Evolutionary conservation across 2,888 invertebrate species (phyloP).

Genomic region (Sarcophaga caerulescens): DNA sequence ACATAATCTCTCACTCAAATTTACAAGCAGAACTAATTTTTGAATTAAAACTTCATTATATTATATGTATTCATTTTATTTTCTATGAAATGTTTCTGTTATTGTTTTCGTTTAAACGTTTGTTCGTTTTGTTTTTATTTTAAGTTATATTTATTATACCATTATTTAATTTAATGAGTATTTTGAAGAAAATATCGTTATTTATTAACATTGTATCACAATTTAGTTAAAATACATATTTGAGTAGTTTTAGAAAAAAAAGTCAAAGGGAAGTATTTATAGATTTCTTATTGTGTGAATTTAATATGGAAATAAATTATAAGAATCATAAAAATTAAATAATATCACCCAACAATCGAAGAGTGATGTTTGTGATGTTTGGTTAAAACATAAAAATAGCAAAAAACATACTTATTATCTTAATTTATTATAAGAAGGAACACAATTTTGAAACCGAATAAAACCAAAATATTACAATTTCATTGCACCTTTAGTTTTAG

Average conservation of each 20-base stretch:
- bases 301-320: neutral
- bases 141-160: slow-evolving; percentile 14
- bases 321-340: neutral
- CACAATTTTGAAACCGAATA: no score
- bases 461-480: no score
- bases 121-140: slow-evolving; percentile 25
- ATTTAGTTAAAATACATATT: slow-evolving; percentile 9
- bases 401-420: no score
- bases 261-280: slow-evolving; percentile 40
- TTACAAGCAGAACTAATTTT: slow-evolving; percentile 22
- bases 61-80: neutral
- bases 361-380: no score
- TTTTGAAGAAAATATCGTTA: slow-evolving; percentile 2
- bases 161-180: slow-evolving; percentile 41
- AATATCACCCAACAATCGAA: neutral
- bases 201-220: slow-evolving; percentile 19
- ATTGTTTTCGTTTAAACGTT: slow-evolving; percentile 24
- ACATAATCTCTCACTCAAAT: slow-evolving; percentile 32
- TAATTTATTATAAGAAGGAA: no score
- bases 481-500: no score
- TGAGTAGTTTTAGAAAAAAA: neutral
- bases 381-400: no score
- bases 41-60: neutral
- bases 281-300: neutral
- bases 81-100: neutral